A percentile compares a stretch with the other conserved stretches of the same genome.
Evolutionary conservation across 2,797 vertebrate species (phyloP).

Genomic region (Alfaro cultratus): DNA sequence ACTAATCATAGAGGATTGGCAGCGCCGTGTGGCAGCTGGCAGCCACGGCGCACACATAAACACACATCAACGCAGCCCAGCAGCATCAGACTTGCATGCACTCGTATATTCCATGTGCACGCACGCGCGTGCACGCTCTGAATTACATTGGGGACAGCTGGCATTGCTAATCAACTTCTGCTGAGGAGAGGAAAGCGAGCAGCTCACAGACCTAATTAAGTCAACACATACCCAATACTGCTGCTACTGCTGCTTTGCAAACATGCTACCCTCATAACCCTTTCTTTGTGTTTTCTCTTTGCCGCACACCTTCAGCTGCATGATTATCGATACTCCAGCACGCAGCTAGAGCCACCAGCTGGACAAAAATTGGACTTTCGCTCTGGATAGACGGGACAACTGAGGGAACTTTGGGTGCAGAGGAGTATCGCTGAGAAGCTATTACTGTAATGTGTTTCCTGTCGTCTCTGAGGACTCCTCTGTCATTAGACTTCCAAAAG

Average conservation of each 20-base stretch:
- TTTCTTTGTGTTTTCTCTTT: conserved; percentile 20
- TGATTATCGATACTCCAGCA: conserved; percentile 51
- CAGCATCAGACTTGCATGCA: conserved; percentile 59
- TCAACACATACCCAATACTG: conserved; percentile 82
- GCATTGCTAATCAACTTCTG: conserved; percentile 87
- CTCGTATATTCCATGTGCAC: conserved; percentile 64
- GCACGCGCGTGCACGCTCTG: conserved; percentile 59
- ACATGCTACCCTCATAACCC: conserved; percentile 49
- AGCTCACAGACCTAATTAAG: conserved; percentile 86
- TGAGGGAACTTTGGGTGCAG: conserved; percentile 63
- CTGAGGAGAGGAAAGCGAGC: conserved; percentile 83
- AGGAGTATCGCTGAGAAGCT: conserved; percentile 68
- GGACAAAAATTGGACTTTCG: conserved; percentile 25
- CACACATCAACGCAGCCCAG: conserved; percentile 52
- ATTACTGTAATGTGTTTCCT: conserved; percentile 76
- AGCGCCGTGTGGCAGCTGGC: conserved; percentile 84
- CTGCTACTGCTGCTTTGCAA: conserved; percentile 75
- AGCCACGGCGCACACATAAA: conserved; percentile 56
- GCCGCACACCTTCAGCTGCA: background rate
- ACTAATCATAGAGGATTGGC: conserved; percentile 88
- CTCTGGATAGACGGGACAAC: conserved; percentile 52
- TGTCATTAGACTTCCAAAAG: conserved; percentile 83
- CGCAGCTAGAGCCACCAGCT: conserved; percentile 19
- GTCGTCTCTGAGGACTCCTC: conserved; percentile 74
- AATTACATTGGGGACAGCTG: conserved; percentile 87